Conservation (phyloP, 2,113 vertebrate genomes). For the Rhinolophus ferrumequinum region DNA sequence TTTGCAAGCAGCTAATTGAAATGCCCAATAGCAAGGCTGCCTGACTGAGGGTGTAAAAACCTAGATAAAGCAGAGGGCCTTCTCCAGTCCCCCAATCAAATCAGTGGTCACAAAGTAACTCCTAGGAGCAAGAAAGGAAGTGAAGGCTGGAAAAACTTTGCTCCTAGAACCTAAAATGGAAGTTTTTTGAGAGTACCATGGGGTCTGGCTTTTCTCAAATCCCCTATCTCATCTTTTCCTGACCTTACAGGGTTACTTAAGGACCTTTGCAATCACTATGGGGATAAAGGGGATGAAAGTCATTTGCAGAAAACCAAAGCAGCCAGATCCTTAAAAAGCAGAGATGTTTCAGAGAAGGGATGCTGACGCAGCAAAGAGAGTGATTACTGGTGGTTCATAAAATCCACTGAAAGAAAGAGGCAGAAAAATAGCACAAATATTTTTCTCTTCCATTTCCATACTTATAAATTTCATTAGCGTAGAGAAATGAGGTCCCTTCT, state of each 20-base stretch:
- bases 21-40: constrained; percentile 33
- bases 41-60: constrained; percentile 47
- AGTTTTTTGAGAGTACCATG: constrained; percentile 13
- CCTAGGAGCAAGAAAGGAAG: constrained; percentile 71
- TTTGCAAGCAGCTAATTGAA: constrained; percentile 40
- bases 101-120: constrained; percentile 58
- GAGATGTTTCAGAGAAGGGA: constrained; percentile 74
- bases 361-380: constrained; percentile 71
- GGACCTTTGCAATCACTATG: constrained; percentile 61
- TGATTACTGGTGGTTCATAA: constrained; percentile 61
- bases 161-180: constrained; percentile 62
- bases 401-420: constrained; percentile 75
- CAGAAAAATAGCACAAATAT: constrained; percentile 71
- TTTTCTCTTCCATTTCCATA: constrained; percentile 39
- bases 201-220: constrained; percentile 38
- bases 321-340: constrained; percentile 78
- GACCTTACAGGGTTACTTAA: constrained; percentile 42
- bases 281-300: constrained; percentile 49
- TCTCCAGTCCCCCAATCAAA: constrained; percentile 57
- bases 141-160: constrained; percentile 46
- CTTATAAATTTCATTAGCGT: constrained; percentile 51
- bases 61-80: constrained; percentile 45
- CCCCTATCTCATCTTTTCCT: constrained; percentile 40
- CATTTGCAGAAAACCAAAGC: constrained; percentile 74
- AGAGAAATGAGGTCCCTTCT: constrained; percentile 65